Base-by-base conservation (phyloP, 1,140 invertebrate species). In the Orius insidiosus region DNA sequence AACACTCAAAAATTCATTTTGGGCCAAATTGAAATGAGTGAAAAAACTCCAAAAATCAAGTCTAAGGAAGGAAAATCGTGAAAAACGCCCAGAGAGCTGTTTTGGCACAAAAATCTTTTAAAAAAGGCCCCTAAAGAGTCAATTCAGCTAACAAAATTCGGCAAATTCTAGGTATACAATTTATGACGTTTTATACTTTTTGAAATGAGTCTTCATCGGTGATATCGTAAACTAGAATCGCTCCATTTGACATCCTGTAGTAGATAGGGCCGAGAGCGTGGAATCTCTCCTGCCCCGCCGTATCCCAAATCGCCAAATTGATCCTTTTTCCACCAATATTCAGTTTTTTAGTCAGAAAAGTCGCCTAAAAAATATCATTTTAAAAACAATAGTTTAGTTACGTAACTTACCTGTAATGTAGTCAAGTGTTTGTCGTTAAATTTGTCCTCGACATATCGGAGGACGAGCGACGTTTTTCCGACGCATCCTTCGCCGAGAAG, bases 171-270 rank as follows among this genome's bases (percentile, higher is more conserved):
- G 24, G 3, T 24, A 7, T 24, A 7, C 24, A 24, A 24, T 7
- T 7, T 37, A 37, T 37, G 11, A 11, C 60, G 67, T 76, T n/a
- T n/a, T n/a, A n/a, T n/a, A 92, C 93, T 69, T 96, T 97, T 61
- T 84, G 77, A 67, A 98, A 98, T 2, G 94, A 96, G 59, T 94
- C 85, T 64, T 88, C 75, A 70, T 98, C 90, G 39, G 93, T 97
- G 40, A 99, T 96, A 65, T 99, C 95, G 65, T 98, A 98, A 5
- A 98, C 93, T 49, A 99, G 71, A 54, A 98, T 79, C 38, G 95
- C 96, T 54, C 95, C 95, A 68, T 98, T 88, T 8, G 90, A 94
- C 60, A 90, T 90, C 54, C 94, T 68, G 64, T 98, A 98, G 64
- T 98, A 98, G 54, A 98, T 96, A 32, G 89, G 88, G 10, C 89